A percentile compares a stretch with the other conserved stretches of the same genome.
These are phyloP conservation scores for Phrynocephalus guinanensis DNA, from an alignment of 2,797 vertebrate species.

Conservation along the genomic window DNA sequence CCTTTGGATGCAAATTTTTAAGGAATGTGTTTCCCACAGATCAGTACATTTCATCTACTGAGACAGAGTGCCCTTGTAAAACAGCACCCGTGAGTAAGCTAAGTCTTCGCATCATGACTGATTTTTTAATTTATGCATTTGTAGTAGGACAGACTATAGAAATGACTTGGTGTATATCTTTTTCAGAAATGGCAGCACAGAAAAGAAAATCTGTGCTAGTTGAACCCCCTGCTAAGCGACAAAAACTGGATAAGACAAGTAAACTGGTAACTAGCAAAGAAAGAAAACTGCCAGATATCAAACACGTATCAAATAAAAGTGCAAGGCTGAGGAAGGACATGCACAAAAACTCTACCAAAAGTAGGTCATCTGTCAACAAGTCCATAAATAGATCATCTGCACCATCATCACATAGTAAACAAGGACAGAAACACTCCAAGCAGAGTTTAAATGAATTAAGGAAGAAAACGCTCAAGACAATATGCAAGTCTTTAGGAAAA, in stretches of 20 bases:
- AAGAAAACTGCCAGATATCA: slow-evolving; percentile 71
- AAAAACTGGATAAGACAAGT: slow-evolving; percentile 75
- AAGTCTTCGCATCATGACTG: slow-evolving; percentile 37
- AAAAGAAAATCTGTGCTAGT: slow-evolving; percentile 78
- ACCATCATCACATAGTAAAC: slow-evolving; percentile 35
- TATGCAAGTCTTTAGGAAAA: slow-evolving; percentile 46
- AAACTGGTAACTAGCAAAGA: slow-evolving; percentile 69
- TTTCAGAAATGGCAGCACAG: slow-evolving; percentile 83
- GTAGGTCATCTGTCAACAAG: slow-evolving; percentile 72
- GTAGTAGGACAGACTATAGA: slow-evolving; percentile 16
- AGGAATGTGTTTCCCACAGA: slow-evolving; percentile 81
- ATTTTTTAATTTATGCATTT: slow-evolving; percentile 12
- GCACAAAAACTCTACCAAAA: slow-evolving; percentile 71
- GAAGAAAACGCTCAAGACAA: slow-evolving; percentile 48
- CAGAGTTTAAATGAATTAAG: slow-evolving; percentile 60
- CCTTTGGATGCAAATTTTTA: slow-evolving; percentile 67
- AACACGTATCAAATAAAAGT: slow-evolving; percentile 75
- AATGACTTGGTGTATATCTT: slow-evolving; percentile 58
- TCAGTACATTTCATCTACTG: slow-evolving; percentile 77
- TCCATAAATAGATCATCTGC: slow-evolving; percentile 38
- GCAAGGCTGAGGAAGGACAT: slow-evolving; percentile 72
- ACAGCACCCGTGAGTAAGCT: slow-evolving; percentile 80
- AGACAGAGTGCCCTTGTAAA: slow-evolving; percentile 73
- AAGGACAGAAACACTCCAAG: slow-evolving; percentile 53
- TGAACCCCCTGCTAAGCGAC: slow-evolving; percentile 77